These are phyloP conservation scores for Meandrina meandrites DNA, from an alignment of 92 coral and sea anemone species.

Conservation along the genomic window DNA sequence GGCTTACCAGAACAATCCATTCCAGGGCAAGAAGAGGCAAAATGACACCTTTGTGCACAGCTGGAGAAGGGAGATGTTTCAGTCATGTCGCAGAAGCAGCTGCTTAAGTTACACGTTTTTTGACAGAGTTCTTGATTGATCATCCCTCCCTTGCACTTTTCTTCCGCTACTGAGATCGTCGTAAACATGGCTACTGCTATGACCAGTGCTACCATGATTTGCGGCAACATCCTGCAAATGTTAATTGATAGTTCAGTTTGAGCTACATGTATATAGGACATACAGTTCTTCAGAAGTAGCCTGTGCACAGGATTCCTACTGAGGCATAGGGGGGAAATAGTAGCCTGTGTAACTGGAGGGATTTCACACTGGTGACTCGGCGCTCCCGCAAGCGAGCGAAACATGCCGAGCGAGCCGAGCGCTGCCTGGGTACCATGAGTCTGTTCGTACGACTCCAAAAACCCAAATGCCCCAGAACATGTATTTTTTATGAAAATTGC, in stretches of 20 bases:
- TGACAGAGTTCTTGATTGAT: slow-evolving; percentile 70
- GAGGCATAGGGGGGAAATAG: no score
- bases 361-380: no score
- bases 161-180: slow-evolving; percentile 9
- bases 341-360: no score
- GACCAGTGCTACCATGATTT: not conserved
- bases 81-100: slow-evolving; percentile 55
- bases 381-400: no score
- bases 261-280: no score
- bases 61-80: slow-evolving; percentile 50
- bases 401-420: no score
- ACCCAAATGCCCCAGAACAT: no score
- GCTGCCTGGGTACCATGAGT: no score
- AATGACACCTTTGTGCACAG: slow-evolving; percentile 64
- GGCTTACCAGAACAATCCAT: slow-evolving; percentile 58
- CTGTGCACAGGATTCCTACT: no score
- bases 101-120: slow-evolving; percentile 42
- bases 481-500: no score
- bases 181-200: not conserved
- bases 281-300: not conserved
- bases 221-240: not conserved
- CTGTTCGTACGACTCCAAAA: no score
- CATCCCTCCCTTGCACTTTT: slow-evolving; percentile 46
- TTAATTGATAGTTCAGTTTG: not conserved
- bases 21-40: slow-evolving; percentile 50